Evolutionary conservation across 2,797 vertebrate species (phyloP).

Genomic region (Poeciliopsis presidionis): DNA sequence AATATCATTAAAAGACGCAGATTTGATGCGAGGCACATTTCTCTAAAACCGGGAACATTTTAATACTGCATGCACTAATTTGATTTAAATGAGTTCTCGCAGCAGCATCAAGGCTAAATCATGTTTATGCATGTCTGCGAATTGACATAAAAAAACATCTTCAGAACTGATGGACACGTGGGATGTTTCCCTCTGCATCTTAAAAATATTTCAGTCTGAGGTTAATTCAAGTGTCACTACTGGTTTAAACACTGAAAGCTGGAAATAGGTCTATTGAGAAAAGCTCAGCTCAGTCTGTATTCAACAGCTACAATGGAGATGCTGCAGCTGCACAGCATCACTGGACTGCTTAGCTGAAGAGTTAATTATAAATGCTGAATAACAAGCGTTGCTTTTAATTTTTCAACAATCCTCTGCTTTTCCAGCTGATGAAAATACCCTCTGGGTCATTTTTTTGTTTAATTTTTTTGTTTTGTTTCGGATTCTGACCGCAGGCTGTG

Average conservation of each 20-base stretch:
- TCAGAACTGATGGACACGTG: conserved; percentile 29
- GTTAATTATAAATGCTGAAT: conserved; percentile 14
- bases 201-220: conserved; percentile 27
- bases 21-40: background rate
- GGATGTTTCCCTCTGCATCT: conserved; percentile 32
- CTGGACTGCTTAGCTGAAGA: background rate
- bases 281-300: conserved; percentile 4
- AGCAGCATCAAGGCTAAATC: conserved; percentile 16
- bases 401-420: conserved; percentile 1
- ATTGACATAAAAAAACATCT: conserved; percentile 47
- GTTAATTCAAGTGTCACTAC: conserved; percentile 34
- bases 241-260: conserved; percentile 24
- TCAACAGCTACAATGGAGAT: background rate
- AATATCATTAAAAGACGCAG: background rate
- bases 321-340: conserved; percentile 1
- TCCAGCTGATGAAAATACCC: background rate
- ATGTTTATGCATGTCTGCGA: conserved; percentile 42
- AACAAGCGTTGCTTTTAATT: background rate
- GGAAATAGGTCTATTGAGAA: conserved; percentile 18
- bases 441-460: fast-evolving
- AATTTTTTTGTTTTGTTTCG: background rate
- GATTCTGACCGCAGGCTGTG: background rate
- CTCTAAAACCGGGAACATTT: background rate
- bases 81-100: conserved; percentile 23
- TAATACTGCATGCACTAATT: background rate